Conservation (phyloP, 2,797 vertebrate genomes). For the Discoglossus pictus region DNA sequence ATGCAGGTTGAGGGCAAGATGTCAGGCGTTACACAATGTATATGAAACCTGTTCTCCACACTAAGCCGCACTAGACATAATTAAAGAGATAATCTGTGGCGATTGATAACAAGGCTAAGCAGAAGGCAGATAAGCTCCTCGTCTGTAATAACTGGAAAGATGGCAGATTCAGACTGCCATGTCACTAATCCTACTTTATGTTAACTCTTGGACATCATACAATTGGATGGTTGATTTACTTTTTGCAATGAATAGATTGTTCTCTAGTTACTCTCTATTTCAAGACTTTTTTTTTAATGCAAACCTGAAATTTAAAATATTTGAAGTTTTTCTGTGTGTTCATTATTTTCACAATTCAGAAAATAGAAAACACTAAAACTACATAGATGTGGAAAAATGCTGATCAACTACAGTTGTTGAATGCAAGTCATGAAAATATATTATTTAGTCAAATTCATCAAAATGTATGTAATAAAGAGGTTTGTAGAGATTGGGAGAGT, state of each 20-base stretch:
- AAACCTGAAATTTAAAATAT: no score
- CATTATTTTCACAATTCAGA: no score
- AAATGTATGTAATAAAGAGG: no score
- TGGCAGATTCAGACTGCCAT: background rate
- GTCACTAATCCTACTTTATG: conserved; percentile 19
- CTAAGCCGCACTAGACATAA: conserved; percentile 39
- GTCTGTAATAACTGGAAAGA: conserved; percentile 16
- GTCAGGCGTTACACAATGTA: background rate
- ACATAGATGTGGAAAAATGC: no score
- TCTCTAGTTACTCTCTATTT: no score
- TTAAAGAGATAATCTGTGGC: conserved; percentile 44
- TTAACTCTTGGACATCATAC: background rate
- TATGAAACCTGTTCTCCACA: conserved; percentile 1
- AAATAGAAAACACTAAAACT: no score
- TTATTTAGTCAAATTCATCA: no score
- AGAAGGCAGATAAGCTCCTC: conserved; percentile 12
- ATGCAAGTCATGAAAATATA: no score
- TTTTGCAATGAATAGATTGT: background rate
- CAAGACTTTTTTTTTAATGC: no score
- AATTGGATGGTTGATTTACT: background rate
- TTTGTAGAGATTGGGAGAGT: no score
- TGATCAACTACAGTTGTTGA: no score
- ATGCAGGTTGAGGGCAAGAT: conserved; percentile 2
- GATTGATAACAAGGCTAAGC: conserved; percentile 23
- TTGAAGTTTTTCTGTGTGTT: no score